These are phyloP conservation scores for Cynodonichthys magdalenae DNA, from an alignment of 2,797 vertebrate species.

Conservation along the genomic window DNA sequence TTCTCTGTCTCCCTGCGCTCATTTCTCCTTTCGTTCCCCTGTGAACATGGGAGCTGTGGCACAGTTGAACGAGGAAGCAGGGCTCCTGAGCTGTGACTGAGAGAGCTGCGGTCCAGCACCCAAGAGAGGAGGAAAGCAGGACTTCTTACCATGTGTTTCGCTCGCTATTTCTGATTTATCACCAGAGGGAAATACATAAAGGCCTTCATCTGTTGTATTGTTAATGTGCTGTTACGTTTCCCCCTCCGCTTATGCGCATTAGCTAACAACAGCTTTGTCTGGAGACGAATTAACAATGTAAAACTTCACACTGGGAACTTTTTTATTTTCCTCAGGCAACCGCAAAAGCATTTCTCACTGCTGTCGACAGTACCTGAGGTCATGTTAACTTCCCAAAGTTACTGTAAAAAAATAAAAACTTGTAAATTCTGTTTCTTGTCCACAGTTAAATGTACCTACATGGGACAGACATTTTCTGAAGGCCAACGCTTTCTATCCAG, in stretches of 20 bases:
- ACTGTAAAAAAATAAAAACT: no score
- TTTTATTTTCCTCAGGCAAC: not conserved
- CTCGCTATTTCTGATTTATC: constrained; percentile 67
- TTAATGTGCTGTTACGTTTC: constrained; percentile 62
- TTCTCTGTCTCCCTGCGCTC: constrained; percentile 24
- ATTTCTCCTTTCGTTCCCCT: constrained; percentile 50
- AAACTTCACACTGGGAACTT: constrained; percentile 44
- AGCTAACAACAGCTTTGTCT: constrained; percentile 55
- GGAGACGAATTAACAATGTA: constrained; percentile 46
- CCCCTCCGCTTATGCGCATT: constrained; percentile 33
- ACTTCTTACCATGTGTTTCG: constrained; percentile 61
- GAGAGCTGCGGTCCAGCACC: constrained; percentile 48
- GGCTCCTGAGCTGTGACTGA: constrained; percentile 48
- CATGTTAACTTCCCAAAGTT: constrained; percentile 1
- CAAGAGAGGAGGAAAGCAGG: constrained; percentile 67
- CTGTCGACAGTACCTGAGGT: not conserved
- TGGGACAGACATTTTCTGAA: constrained; percentile 88
- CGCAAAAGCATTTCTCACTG: constrained; percentile 14
- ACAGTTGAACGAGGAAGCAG: constrained; percentile 38
- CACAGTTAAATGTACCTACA: constrained; percentile 90
- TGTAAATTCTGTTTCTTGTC: constrained; percentile 19
- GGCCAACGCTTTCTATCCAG: constrained; percentile 87
- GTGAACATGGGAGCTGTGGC: constrained; percentile 63
- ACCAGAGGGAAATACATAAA: constrained; percentile 63
- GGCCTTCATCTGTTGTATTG: constrained; percentile 67